Evolutionary conservation across 2,888 invertebrate genomes (phyloP), one percentile per base, ranked within the genome.

Genomic region (Abrostola tripartita): DNA sequence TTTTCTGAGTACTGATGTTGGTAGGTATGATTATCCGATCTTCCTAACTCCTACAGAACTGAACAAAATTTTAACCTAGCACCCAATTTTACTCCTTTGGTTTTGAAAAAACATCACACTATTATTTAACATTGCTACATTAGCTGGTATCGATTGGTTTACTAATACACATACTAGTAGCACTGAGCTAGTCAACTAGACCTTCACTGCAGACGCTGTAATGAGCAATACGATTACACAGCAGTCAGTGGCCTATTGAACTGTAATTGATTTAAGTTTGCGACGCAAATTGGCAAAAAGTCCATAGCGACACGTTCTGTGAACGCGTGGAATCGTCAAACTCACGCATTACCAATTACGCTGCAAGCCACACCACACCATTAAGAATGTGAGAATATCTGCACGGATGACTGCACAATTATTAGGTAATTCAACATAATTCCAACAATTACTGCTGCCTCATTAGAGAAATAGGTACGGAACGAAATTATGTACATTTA

Each of bases 221-320:
- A 59, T 24, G 52, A 61, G 50, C 57, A 2, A 61, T 65, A 55
- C 56, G 64, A 64, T 67, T 58, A 63, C 54, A 71, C 40, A 59
- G 50, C 54, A 64, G 53, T 49, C 68, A 58, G 52, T 66, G 60
- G 71, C 73, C 76, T 52, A 55, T 65, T 73, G 68, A 63, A 47
- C 58, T 61, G 41, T 55, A 61, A 62, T 66, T 59, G 74, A 65
- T 65, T 61, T 54, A 10, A 53, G 67, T 57, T 59, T 61, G 42
- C 56, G 57, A 49, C 41, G 54, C 50, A 61, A 68, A 71, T 68
- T 71, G 65, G 71, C 74, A 71, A 76, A 71, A 78, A 71, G 58
- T 71, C 54, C n/a, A 59, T 37, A 61, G 40, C 36, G 55, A 62
- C 62, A 68, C 44, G 58, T 71, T 65, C 52, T 41, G 36, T 61